Evolutionary conservation across 2,888 invertebrate genomes (phyloP).

Genomic region (Nineta flava): DNA sequence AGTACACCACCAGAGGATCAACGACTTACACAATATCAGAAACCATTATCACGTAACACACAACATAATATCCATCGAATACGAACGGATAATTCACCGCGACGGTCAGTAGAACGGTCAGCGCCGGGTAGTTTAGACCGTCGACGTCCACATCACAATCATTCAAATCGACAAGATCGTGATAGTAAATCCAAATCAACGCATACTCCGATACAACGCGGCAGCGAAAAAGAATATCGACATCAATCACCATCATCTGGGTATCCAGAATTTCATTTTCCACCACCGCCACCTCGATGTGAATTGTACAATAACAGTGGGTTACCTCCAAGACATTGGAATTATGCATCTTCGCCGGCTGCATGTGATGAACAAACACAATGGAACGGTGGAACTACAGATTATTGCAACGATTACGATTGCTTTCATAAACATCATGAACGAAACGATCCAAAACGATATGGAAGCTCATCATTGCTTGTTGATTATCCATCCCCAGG

Average conservation of each 20-base stretch:
- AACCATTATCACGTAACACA: constrained; percentile 10
- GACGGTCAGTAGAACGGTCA: constrained; percentile 21
- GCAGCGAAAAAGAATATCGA: constrained; percentile 21
- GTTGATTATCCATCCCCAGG: constrained; percentile 16
- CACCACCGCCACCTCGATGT: constrained; percentile 6
- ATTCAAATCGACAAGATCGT: constrained; percentile 37
- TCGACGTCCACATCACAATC: constrained; percentile 26
- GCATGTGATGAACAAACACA: constrained; percentile 20
- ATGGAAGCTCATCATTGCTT: constrained; percentile 30
- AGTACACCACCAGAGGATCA: constrained; percentile 15
- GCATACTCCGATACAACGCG: constrained; percentile 24
- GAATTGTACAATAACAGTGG: not conserved
- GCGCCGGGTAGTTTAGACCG: constrained; percentile 38
- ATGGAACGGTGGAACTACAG: constrained; percentile 3
- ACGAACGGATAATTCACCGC: constrained; percentile 17
- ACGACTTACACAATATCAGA: constrained; percentile 21
- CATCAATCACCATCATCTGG: not conserved
- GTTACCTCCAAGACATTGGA: not conserved
- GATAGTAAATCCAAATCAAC: constrained; percentile 49
- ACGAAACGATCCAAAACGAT: constrained; percentile 28
- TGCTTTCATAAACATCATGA: constrained; percentile 43
- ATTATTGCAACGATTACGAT: constrained; percentile 21
- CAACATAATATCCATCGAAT: constrained; percentile 4
- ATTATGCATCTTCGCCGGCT: constrained; percentile 14
- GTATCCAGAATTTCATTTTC: constrained; percentile 5